Evolutionary conservation across 2,888 invertebrate species (phyloP), one percentile per base, ranked within the genome.

Genomic region (Mycogona germanica): DNA sequence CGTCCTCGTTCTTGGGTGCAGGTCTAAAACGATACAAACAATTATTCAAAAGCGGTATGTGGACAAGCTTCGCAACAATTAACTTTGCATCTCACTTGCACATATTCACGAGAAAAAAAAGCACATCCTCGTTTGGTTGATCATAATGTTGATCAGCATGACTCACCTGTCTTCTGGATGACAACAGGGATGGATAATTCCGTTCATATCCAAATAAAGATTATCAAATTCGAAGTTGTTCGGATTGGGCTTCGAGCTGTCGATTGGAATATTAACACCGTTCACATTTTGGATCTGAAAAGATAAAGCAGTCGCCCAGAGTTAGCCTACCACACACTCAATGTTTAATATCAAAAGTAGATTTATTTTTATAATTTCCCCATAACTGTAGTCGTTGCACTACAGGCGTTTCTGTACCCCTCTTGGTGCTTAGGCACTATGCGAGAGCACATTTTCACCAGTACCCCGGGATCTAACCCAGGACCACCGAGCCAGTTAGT

Each of bases 101-200:
- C 41, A 41, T 41, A 3, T 35, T n/a, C n/a, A 35, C 35, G 19
- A 32, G 14, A 55, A 54, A 25, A 41, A 49, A 51, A 6, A 3
- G 3, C 23, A 14, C 17, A 42, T 14, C 9, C 9, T 19, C 17
- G 12, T 42, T 17, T 42, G 12, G 14, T 19, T 9, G 42, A 42
- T 42, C 9, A 14, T 42, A 14, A 14, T 14, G 12, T 23, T 19
- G 14, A n/a, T 23, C 44, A 19, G 17, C 26, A 46, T 12, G 6
- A 62, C 67, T 67, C 64, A 75, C 72, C 86, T 88, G 70, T 98
- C 89, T 71, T 98, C 97, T 0, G 98, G 98, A 79, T 98, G 98
- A 7, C 96, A 97, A 68, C 98, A 99, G 0, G 97, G 97, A 75
- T 99, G 98, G 64, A 98, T 98, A 61, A 98, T 99, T 0, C 98